Percentiles rank a stretch among this genome's conserved stretches.
Conservation (phyloP, 2,888 invertebrate species). For the Mimachlamys varia region DNA sequence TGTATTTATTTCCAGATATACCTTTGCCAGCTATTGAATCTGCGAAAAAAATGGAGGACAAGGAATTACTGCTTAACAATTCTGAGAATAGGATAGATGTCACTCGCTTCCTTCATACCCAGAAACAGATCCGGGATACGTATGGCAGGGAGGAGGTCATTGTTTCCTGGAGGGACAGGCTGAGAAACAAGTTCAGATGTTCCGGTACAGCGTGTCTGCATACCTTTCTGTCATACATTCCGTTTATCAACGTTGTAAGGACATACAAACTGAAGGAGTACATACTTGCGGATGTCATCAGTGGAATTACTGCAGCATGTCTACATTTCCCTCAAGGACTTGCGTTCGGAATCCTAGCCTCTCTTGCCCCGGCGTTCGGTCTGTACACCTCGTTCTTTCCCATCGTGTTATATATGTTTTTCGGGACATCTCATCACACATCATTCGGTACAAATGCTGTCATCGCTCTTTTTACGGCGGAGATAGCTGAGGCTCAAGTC, state of each 20-base stretch:
- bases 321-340: slow-evolving; percentile 78
- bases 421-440: slow-evolving; percentile 71
- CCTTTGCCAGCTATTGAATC: background rate
- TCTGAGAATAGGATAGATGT: background rate
- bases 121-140: background rate
- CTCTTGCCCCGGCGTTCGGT: slow-evolving; percentile 70
- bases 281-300: slow-evolving; percentile 66
- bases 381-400: slow-evolving; percentile 74
- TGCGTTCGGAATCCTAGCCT: slow-evolving; percentile 72
- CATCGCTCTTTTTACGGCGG: slow-evolving; percentile 72
- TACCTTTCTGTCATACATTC: slow-evolving; percentile 44
- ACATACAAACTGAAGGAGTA: slow-evolving; percentile 65
- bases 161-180: background rate
- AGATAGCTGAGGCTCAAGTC: slow-evolving; percentile 62
- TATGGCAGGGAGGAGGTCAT: background rate
- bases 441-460: slow-evolving; percentile 76
- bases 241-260: slow-evolving; percentile 56
- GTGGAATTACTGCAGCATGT: slow-evolving; percentile 74
- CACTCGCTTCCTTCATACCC: background rate
- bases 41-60: background rate
- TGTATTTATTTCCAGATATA: background rate
- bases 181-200: background rate
- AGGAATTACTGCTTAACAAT: background rate
- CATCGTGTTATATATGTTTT: slow-evolving; percentile 70
- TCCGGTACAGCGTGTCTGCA: background rate